Evolutionary conservation across 1,140 invertebrate genomes (phyloP).

Genomic region (Camponotus floridanus): DNA sequence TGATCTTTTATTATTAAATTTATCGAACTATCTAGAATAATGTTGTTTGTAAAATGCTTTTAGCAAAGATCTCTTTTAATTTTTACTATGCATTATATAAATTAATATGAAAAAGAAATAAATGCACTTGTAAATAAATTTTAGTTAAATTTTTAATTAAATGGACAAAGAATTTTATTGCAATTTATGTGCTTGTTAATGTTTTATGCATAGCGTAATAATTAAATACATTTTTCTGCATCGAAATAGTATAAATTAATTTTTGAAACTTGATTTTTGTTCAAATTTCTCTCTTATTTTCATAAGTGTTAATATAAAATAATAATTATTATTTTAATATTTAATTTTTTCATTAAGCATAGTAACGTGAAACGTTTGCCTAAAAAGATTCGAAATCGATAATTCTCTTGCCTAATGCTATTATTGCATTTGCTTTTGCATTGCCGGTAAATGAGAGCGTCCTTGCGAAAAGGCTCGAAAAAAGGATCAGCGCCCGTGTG

Average conservation of each 20-base stretch:
- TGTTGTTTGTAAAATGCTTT: background rate
- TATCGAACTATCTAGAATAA: background rate
- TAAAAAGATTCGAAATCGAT: background rate
- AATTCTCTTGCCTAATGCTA: background rate
- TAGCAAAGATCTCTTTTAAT: background rate
- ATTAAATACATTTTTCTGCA: background rate
- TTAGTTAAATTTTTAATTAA: background rate
- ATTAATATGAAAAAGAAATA: background rate
- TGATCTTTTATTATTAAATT: background rate
- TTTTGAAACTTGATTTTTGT: background rate
- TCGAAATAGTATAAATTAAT: background rate
- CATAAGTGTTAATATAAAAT: background rate
- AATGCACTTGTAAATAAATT: background rate
- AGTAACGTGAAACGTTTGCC: background rate
- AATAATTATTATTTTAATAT: background rate
- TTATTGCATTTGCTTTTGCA: conserved; percentile 26
- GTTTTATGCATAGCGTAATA: background rate
- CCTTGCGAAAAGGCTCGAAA: conserved; percentile 31
- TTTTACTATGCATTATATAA: background rate
- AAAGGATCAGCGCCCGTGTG: conserved; percentile 20
- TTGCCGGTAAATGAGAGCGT: conserved; percentile 25
- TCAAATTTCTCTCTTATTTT: background rate
- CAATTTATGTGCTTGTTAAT: background rate
- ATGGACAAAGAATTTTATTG: background rate
- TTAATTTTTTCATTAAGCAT: conserved; percentile 5